Evolutionary conservation across 2,888 invertebrate species (phyloP), one percentile per base, ranked within the genome.

Genomic region (Andrena chrysosceles): DNA sequence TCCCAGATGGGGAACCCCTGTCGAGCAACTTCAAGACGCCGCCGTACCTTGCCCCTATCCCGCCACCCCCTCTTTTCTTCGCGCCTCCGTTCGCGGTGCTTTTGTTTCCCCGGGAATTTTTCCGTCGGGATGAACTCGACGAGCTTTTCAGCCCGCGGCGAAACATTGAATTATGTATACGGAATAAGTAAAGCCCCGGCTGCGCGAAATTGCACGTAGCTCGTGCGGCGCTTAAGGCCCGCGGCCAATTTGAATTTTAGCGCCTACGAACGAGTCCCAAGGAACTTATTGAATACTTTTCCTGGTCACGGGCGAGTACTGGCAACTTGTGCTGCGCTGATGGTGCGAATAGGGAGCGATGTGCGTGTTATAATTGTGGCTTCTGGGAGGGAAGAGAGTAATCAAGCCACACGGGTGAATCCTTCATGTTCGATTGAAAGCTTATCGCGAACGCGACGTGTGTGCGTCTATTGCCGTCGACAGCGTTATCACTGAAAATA

Each of bases 101-200:
- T 74, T 77, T 81, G 82, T 85, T 79, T 72, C 62, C 60, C 68
- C 29, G 59, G 13, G 33, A 74, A 77, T 81, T 81, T 87, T 85
- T 81, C 80, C 75, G n/a, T 73, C 79, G 52, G 35, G 56, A 49
- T 66, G 54, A 60, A 66, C 63, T 33, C 66, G 63, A 16, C 48
- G 68, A n/a, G 48, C 35, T 26, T 54, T 62, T n/a, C 26, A 31
- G 42, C 13, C 62, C 66, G 72, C 63, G 79, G 35, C 54, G 49
- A 67, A 64, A 52, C 69, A 76, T 68, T 79, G 81, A 85, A 87
- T 87, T 83, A 85, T 87, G 83, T 83, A 85, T 73, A 76, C 56
- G 86, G 77, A 77, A 87, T 87, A 85, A 87, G 85, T 87, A 81
- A 85, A 74, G 71, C 62, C n/a, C 31, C n/a, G 63, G 54, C 20